These are phyloP conservation scores for Pelobates cultripes DNA, from an alignment of 2,797 vertebrate genomes.

Conservation along the genomic window DNA sequence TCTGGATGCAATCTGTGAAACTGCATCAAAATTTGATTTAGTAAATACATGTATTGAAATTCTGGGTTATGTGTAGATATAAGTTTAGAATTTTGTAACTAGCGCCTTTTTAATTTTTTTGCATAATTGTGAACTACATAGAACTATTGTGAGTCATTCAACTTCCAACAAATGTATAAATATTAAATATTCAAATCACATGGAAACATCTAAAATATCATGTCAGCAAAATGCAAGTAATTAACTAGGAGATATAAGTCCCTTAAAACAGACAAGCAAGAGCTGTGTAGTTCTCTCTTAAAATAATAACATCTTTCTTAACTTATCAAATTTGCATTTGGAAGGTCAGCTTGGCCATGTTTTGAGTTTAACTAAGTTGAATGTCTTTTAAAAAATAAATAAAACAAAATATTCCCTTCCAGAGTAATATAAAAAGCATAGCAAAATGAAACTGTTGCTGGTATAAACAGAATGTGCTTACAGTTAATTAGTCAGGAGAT, in stretches of 20 bases:
- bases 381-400: too few species aligned
- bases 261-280: background rate
- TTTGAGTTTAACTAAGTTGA: background rate
- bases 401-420: too few species aligned
- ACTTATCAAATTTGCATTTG: background rate
- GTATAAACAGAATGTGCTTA: background rate
- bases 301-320: slow-evolving; percentile 23
- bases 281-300: background rate
- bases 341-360: background rate
- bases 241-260: too few species aligned
- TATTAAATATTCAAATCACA: background rate
- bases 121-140: too few species aligned
- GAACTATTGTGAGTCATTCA: too few species aligned
- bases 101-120: too few species aligned
- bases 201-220: background rate
- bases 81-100: too few species aligned
- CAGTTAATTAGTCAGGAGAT: background rate
- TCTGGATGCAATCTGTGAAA: too few species aligned
- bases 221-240: too few species aligned
- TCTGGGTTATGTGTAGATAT: too few species aligned
- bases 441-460: background rate
- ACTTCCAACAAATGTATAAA: background rate
- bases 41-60: too few species aligned
- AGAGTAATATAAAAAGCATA: background rate
- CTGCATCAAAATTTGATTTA: too few species aligned